Conservation (phyloP, 2,113 vertebrate species). For the Sterrhoptilus dennistouni region DNA sequence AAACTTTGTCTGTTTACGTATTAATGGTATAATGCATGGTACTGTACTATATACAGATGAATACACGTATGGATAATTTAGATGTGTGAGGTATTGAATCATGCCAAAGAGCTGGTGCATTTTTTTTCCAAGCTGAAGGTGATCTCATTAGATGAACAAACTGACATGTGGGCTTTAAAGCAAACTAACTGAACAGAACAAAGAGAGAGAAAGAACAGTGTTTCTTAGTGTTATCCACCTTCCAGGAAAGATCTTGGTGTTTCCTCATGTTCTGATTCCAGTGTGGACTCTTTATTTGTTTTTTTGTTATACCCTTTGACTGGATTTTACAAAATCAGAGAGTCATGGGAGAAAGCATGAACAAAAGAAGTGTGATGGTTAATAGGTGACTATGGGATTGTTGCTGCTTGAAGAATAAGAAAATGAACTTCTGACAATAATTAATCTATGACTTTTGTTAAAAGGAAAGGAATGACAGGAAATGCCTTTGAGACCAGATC, state of each 20-base stretch:
- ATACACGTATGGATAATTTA: not conserved
- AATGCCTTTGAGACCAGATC: not conserved
- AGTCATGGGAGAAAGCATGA: not conserved
- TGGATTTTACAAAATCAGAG: not conserved
- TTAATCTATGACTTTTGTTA: not conserved
- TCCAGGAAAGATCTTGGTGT: not conserved
- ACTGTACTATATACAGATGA: not conserved
- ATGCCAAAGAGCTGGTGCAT: not conserved
- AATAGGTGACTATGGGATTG: not conserved
- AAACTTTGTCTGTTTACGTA: not conserved
- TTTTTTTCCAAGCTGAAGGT: not conserved
- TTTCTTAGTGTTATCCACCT: not conserved
- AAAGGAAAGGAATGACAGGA: not conserved
- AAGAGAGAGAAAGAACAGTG: not conserved
- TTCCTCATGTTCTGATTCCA: not conserved
- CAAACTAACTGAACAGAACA: not conserved
- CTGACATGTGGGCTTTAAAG: not conserved
- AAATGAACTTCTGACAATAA: not conserved
- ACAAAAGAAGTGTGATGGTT: not conserved
- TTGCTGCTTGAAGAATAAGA: not conserved
- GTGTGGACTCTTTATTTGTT: not conserved
- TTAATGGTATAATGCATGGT: not conserved
- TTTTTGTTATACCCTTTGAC: not conserved
- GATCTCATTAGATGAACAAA: not conserved
- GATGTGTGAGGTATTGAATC: not conserved